Evolutionary conservation across 1,140 invertebrate genomes (phyloP), one percentile per base, ranked within the genome.

Genomic region (Nylanderia fulva): DNA sequence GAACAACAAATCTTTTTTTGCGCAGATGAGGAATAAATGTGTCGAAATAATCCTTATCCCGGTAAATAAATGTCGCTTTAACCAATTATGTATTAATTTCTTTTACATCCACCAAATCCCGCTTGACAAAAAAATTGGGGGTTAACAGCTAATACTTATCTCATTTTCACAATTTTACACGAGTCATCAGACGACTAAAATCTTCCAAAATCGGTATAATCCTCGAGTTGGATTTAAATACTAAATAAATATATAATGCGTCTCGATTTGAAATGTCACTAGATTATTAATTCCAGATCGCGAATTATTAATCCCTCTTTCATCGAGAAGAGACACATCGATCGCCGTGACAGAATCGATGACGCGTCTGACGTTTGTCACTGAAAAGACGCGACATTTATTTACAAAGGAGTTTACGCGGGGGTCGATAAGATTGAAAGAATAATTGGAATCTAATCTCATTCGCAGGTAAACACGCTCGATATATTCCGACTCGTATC

Each of bases 351-450:
- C 36, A 58, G n/a, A n/a, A 82, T 72, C 13, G 39, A 82, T 8
- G 39, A 82, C 5, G 7, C 52, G 13, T 27, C 36, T 71, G 66
- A 82, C 52, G 66, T 82, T 82, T 58, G 77, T 71, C 9, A 8
- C 42, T 33, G 29, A 58, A 68, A 71, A 72, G 27, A 18, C 39
- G n/a, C 42, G 48, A 39, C n/a, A n/a, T n/a, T n/a, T n/a, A n/a
- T n/a, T n/a, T n/a, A n/a, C n/a, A n/a, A n/a, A n/a, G n/a, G n/a
- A n/a, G n/a, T n/a, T n/a, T n/a, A n/a, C n/a, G n/a, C n/a, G n/a
- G n/a, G n/a, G n/a, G n/a, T n/a, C n/a, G 8, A 33, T 24, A 18
- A 36, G 11, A 15, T 5, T 39, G n/a, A 24, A n/a, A n/a, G n/a
- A 74, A 15, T 27, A 18, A 24, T 24, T 9, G 18, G 8, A 64